Evolutionary conservation across 1,140 invertebrate genomes (phyloP).

Genomic region (Lepidostoma basale): DNA sequence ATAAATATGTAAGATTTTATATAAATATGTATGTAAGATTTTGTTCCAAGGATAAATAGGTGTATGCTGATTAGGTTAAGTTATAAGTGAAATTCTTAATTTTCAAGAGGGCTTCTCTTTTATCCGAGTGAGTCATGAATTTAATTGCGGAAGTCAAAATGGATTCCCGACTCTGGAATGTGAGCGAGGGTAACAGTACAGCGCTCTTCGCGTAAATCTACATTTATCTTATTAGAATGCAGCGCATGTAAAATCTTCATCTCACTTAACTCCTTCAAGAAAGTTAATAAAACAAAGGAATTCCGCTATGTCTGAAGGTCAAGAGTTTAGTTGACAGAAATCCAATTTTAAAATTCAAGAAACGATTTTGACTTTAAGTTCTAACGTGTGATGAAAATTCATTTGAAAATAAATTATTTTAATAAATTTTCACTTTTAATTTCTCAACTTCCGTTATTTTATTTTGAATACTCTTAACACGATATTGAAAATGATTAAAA

Average conservation of each 20-base stretch:
- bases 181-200: not conserved
- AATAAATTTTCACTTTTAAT: too few species aligned
- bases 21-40: too few species aligned
- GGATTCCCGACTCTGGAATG: not conserved
- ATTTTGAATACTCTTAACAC: too few species aligned
- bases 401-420: too few species aligned
- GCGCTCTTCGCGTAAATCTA: not conserved
- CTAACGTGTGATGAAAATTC: too few species aligned
- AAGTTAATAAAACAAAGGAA: not conserved
- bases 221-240: not conserved
- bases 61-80: not conserved
- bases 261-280: not conserved
- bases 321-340: too few species aligned
- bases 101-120: not conserved
- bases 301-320: too few species aligned
- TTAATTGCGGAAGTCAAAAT: slow-evolving; percentile 14
- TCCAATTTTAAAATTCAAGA: too few species aligned
- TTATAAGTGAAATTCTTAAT: not conserved
- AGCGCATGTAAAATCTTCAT: not conserved
- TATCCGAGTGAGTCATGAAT: slow-evolving; percentile 4
- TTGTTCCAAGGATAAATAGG: not conserved
- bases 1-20: too few species aligned
- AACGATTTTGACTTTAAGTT: too few species aligned
- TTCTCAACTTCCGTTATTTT: too few species aligned
- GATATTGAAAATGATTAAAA: too few species aligned